phyloP scores from a whole-genome alignment of 2,888 invertebrate genomes.

The Chloroclysta siterata region DNA sequence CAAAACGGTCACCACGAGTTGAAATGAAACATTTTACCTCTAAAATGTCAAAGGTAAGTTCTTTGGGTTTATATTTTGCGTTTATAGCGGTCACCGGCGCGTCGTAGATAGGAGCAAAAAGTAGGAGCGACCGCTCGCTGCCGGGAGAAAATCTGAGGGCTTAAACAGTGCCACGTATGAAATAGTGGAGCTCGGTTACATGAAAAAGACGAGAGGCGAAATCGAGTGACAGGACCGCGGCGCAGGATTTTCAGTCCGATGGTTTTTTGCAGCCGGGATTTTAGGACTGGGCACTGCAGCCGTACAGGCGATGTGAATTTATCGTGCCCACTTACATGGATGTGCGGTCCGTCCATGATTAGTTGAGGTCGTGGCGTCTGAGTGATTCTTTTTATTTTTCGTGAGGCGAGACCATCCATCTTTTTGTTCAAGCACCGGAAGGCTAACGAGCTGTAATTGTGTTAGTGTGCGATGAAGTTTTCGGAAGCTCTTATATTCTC shows the following conservation, averaged over 20 bases:
- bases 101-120: conserved; percentile 76
- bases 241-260: conserved; percentile 78
- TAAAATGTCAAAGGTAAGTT: conserved; percentile 83
- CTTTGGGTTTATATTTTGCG: conserved; percentile 84
- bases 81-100: conserved; percentile 81
- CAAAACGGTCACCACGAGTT: conserved; percentile 68
- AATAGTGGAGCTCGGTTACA: conserved; percentile 83
- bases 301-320: conserved; percentile 73
- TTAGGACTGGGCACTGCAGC: conserved; percentile 71
- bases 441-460: conserved; percentile 31
- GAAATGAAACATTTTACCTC: conserved; percentile 79
- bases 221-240: conserved; percentile 83
- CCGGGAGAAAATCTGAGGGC: conserved; percentile 83
- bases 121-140: conserved; percentile 69
- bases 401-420: conserved; percentile 24
- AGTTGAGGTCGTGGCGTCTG: conserved; percentile 62
- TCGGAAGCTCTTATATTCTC: conserved; percentile 5
- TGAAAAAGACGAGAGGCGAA: conserved; percentile 84
- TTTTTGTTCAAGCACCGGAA: conserved; percentile 24
- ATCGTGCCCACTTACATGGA: conserved; percentile 66
- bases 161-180: conserved; percentile 84
- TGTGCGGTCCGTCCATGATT: conserved; percentile 72
- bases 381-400: conserved; percentile 55
- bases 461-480: conserved; percentile 24
- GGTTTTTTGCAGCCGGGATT: conserved; percentile 79